These are phyloP conservation scores for Poeciliopsis presidionis DNA, from an alignment of 2,797 vertebrate genomes.

Conservation along the genomic window DNA sequence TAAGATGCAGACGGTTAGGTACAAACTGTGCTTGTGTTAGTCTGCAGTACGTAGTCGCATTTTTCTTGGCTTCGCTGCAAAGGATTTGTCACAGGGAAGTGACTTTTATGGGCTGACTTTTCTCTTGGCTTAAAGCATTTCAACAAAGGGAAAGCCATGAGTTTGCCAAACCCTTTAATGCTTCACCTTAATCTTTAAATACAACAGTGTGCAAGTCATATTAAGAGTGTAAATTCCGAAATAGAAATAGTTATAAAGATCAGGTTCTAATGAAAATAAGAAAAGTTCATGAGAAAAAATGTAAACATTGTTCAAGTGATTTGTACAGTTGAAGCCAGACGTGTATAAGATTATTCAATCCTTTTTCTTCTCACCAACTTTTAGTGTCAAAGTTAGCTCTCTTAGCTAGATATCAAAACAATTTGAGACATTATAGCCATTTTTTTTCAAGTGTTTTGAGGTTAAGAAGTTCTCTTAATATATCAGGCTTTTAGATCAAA, in stretches of 20 bases:
- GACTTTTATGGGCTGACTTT: constrained; percentile 56
- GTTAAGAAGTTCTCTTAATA: not conserved
- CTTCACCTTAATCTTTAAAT: not conserved
- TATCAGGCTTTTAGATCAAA: not conserved
- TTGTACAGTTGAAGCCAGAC: not conserved
- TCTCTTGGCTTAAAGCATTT: constrained; percentile 46
- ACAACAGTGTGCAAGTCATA: not conserved
- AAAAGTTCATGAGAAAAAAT: not conserved
- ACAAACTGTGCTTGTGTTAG: constrained; percentile 35
- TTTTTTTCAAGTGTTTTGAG: not conserved
- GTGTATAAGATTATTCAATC: not conserved
- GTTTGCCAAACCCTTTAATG: constrained; percentile 3
- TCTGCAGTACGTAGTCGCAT: constrained; percentile 30
- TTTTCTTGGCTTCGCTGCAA: constrained; percentile 45
- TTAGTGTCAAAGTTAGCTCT: not conserved
- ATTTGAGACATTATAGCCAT: no score
- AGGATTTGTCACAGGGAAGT: constrained; percentile 52
- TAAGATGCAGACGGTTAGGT: constrained; percentile 44
- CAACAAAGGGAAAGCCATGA: constrained; percentile 28
- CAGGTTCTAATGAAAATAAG: not conserved
- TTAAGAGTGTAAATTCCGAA: not conserved
- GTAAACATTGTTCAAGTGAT: not conserved
- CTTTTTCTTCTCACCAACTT: not conserved
- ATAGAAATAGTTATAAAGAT: not conserved
- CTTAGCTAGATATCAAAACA: not conserved